These are phyloP conservation scores for Leptoclinus maculatus DNA, from an alignment of 2,797 vertebrate species.

Conservation along the genomic window DNA sequence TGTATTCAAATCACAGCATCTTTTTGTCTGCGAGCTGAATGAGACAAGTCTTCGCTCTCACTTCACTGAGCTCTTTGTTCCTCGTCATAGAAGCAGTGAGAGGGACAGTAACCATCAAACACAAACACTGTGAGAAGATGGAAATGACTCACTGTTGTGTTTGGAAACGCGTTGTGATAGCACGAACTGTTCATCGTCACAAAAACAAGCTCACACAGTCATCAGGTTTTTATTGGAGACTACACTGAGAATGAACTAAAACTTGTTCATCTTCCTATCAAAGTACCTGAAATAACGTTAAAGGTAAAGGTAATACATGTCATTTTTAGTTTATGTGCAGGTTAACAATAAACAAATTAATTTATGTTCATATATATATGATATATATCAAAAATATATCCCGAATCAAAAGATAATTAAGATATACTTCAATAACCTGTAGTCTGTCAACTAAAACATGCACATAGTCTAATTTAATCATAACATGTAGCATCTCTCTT, in stretches of 20 bases:
- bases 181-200: not conserved
- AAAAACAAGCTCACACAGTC: not conserved
- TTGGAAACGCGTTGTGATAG: constrained; percentile 5
- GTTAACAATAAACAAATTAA: not conserved
- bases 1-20: constrained; percentile 41
- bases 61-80: constrained; percentile 53
- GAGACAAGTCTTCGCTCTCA: constrained; percentile 31
- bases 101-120: constrained; percentile 29
- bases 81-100: constrained; percentile 6
- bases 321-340: not conserved
- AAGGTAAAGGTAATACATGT: not conserved
- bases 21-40: constrained; percentile 31
- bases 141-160: constrained; percentile 30
- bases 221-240: not conserved
- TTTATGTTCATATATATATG: not conserved
- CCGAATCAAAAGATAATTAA: not conserved
- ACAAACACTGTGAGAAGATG: not conserved
- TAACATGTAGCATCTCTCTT: not conserved
- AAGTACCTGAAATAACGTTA: not conserved
- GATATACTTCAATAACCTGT: not conserved
- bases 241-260: not conserved
- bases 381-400: not conserved
- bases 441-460: not conserved
- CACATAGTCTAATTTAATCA: not conserved
- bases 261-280: not conserved